These are phyloP conservation scores for Chloroceryle aenea DNA, from an alignment of 2,113 vertebrate species.

Conservation along the genomic window DNA sequence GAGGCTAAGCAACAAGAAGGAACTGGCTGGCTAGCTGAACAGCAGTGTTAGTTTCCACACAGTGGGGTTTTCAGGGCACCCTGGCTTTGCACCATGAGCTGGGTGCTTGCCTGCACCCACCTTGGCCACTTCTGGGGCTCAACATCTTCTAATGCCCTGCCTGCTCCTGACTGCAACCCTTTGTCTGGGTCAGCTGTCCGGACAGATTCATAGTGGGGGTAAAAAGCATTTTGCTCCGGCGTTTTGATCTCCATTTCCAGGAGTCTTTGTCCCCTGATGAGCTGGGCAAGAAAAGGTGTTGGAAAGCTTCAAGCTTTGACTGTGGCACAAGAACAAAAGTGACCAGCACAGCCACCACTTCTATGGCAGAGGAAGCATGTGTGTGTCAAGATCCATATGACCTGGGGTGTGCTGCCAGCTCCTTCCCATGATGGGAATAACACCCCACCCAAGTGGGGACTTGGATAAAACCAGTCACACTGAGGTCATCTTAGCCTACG, in stretches of 20 bases:
- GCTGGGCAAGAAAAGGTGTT: neutral
- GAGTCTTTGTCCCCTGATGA: neutral
- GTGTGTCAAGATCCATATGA: neutral
- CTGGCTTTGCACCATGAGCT: neutral
- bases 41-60: neutral
- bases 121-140: neutral
- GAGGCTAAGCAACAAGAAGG: neutral
- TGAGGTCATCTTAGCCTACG: neutral
- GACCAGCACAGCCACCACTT: fast-evolving
- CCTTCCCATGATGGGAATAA: neutral
- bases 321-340: neutral
- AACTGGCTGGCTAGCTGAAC: neutral
- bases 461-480: neutral
- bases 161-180: neutral
- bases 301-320: neutral
- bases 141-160: neutral
- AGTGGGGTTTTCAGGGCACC: neutral
- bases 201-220: fast-evolving
- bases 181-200: neutral
- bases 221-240: neutral
- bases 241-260: neutral
- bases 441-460: neutral
- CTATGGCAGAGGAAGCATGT: neutral
- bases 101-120: neutral
- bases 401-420: fast-evolving